A percentile compares a stretch with the other conserved stretches of the same genome.
phyloP scores from a whole-genome alignment of 2,113 vertebrate genomes.

The Apteryx owenii region DNA sequence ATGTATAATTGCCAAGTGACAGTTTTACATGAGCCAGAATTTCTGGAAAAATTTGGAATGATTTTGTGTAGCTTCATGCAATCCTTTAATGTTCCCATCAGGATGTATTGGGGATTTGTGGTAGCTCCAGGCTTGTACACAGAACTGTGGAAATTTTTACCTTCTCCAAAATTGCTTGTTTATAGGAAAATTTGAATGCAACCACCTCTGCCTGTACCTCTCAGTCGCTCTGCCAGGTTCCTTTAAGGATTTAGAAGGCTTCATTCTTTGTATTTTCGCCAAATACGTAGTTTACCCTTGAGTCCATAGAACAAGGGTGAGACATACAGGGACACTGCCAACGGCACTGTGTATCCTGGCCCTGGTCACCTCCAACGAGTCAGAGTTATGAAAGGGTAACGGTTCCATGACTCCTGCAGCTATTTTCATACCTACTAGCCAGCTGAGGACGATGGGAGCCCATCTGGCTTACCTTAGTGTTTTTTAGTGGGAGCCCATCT shows the following conservation, averaged over 20 bases:
- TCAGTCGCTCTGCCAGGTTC: background rate
- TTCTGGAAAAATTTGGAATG: background rate
- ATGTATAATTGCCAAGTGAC: background rate
- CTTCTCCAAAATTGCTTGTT: slow-evolving; percentile 1
- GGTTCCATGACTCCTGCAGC: background rate
- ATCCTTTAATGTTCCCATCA: background rate
- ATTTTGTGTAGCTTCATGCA: background rate
- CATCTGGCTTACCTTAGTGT: background rate
- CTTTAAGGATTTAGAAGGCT: slow-evolving; percentile 25
- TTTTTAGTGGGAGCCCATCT: background rate
- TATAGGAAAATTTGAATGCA: background rate
- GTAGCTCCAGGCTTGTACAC: background rate
- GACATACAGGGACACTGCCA: slow-evolving; percentile 33
- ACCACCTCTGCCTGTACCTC: background rate
- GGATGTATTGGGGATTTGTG: slow-evolving; percentile 8
- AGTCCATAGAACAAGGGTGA: background rate
- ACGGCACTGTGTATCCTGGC: slow-evolving; percentile 14
- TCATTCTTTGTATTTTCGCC: slow-evolving; percentile 17
- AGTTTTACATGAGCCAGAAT: background rate
- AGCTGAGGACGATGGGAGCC: background rate
- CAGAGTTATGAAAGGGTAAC: background rate
- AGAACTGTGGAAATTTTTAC: slow-evolving; percentile 45
- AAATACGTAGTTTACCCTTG: background rate
- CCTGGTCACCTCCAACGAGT: background rate
- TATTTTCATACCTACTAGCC: background rate